A percentile compares a stretch with the other conserved stretches of the same genome.
These are phyloP conservation scores for Papilio machaon DNA, from an alignment of 1,140 invertebrate species.

Conservation along the genomic window DNA sequence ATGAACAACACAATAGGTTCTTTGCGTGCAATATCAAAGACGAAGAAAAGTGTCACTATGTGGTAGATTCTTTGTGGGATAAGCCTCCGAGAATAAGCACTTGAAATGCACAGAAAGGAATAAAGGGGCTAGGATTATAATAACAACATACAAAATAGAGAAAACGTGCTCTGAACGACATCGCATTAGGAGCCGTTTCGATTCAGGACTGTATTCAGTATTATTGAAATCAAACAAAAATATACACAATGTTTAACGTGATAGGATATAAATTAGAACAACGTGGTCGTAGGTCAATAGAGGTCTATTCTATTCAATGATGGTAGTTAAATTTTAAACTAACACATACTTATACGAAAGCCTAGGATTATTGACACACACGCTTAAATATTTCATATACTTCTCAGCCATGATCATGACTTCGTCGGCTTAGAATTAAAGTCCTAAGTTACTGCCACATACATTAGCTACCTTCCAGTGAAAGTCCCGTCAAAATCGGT, in stretches of 20 bases:
- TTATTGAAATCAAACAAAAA: slow-evolving; percentile 4
- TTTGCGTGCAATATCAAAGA: background rate
- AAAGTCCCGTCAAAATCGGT: no score
- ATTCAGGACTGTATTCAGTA: background rate
- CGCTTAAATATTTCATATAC: background rate
- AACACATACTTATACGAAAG: background rate
- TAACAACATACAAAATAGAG: background rate
- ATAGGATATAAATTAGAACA: background rate
- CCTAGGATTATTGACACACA: background rate
- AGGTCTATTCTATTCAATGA: background rate
- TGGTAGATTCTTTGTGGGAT: slow-evolving; percentile 10
- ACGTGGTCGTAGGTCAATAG: background rate
- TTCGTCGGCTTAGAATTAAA: no score
- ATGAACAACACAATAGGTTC: background rate
- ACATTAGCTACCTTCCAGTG: no score
- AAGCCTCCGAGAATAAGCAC: slow-evolving; percentile 5
- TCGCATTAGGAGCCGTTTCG: background rate
- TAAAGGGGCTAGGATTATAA: slow-evolving; percentile 7
- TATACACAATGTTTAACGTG: background rate
- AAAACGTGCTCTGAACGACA: slow-evolving; percentile 12
- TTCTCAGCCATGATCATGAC: no score
- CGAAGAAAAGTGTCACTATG: background rate
- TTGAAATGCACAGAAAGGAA: slow-evolving; percentile 22
- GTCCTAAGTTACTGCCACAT: no score
- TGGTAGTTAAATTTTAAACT: background rate